phyloP scores from a whole-genome alignment of 1,140 invertebrate species.

The Holcopasites calliopsidis region DNA sequence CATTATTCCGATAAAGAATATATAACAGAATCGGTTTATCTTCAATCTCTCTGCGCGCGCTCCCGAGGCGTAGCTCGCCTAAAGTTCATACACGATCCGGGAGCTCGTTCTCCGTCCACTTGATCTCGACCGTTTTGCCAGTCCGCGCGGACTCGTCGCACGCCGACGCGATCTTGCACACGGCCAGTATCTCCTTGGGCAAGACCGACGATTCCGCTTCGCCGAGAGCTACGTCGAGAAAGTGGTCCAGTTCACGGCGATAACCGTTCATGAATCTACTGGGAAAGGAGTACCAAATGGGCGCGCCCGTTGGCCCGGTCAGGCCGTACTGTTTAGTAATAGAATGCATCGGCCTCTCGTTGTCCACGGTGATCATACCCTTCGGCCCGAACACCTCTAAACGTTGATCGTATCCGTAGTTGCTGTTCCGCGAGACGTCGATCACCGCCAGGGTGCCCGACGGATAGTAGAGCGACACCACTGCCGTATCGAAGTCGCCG shows the following conservation, averaged over 20 bases:
- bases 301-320: conserved; percentile 75
- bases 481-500: conserved; percentile 85
- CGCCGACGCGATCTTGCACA: conserved; percentile 81
- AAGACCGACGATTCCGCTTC: conserved; percentile 74
- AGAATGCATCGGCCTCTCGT: conserved; percentile 80
- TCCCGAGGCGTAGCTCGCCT: too few relatives aligned
- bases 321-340: conserved; percentile 74
- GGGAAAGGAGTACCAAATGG: conserved; percentile 84
- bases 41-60: too few relatives aligned
- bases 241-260: conserved; percentile 83
- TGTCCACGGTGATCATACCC: conserved; percentile 82
- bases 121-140: conserved; percentile 77
- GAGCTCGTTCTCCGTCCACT: conserved; percentile 75
- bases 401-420: conserved; percentile 87
- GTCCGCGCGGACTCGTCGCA: conserved; percentile 80
- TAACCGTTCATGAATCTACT: conserved; percentile 83
- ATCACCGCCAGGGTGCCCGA: conserved; percentile 83
- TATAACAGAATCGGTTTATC: not conserved
- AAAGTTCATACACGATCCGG: not conserved
- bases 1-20: conserved; percentile 34
- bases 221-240: conserved; percentile 82
- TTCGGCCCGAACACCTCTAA: conserved; percentile 84
- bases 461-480: conserved; percentile 82
- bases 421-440: conserved; percentile 83
- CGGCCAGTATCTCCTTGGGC: conserved; percentile 80